phyloP scores from a whole-genome alignment of 2,888 invertebrate genomes.

The Hyposoter dolosus region DNA sequence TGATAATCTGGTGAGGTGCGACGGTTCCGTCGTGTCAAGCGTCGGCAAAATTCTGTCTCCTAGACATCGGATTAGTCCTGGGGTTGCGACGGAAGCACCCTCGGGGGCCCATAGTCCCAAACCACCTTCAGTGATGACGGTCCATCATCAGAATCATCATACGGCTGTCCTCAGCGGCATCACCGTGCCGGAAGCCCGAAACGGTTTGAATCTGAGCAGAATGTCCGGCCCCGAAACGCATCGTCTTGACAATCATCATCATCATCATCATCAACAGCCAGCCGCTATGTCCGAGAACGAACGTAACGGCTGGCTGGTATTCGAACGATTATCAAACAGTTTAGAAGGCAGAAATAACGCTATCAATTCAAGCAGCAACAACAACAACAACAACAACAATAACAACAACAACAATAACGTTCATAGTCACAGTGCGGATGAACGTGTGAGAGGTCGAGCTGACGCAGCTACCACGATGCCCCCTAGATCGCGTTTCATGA shows the following conservation, averaged over 20 bases:
- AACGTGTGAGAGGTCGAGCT: constrained; percentile 57
- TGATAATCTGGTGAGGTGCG: constrained; percentile 36
- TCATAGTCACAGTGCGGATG: constrained; percentile 67
- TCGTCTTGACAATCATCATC: constrained; percentile 75
- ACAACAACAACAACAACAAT: constrained; percentile 66
- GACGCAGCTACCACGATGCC: constrained; percentile 84
- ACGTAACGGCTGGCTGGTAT: constrained; percentile 62
- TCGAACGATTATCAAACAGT: constrained; percentile 78
- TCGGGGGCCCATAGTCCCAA: constrained; percentile 81
- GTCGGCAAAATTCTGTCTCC: constrained; percentile 83
- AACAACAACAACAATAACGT: constrained; percentile 65
- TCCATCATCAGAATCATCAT: constrained; percentile 84
- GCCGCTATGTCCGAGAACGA: constrained; percentile 69
- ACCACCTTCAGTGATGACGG: constrained; percentile 83
- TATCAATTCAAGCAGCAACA: constrained; percentile 55
- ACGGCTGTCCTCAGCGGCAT: constrained; percentile 83
- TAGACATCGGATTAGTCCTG: constrained; percentile 81
- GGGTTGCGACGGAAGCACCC: constrained; percentile 82
- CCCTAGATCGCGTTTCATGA: constrained; percentile 94
- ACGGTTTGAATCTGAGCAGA: constrained; percentile 82
- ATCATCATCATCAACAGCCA: constrained; percentile 65
- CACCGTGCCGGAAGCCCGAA: constrained; percentile 75
- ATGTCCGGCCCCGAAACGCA: constrained; percentile 81
- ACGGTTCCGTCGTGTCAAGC: constrained; percentile 69
- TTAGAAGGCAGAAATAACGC: constrained; percentile 73